These are phyloP conservation scores for Cheilosia variabilis DNA, from an alignment of 2,888 invertebrate genomes.

Conservation along the genomic window DNA sequence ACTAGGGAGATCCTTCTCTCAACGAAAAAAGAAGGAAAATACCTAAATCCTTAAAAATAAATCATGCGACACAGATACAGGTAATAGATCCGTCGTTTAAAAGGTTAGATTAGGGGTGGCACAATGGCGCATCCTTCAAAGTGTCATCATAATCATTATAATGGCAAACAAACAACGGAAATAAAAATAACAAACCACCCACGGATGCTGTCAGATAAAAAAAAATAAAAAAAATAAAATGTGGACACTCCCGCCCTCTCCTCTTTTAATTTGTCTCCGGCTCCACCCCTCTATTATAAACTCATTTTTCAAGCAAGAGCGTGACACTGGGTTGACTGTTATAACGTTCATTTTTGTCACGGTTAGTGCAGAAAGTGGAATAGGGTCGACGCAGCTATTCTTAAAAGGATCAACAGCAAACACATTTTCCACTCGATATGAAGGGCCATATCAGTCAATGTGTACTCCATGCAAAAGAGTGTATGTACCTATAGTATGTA, in stretches of 20 bases:
- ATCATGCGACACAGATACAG: slow-evolving; percentile 35
- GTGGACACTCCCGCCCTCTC: neutral
- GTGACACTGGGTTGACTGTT: slow-evolving; percentile 38
- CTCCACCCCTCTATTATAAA: slow-evolving; percentile 30
- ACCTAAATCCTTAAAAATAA: slow-evolving; percentile 69
- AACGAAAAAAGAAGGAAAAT: neutral
- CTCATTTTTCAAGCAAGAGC: slow-evolving; percentile 34
- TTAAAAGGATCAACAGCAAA: slow-evolving; percentile 65
- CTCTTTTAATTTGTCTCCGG: neutral
- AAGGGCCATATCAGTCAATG: slow-evolving; percentile 14
- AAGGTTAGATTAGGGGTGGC: slow-evolving; percentile 34
- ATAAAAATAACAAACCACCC: slow-evolving; percentile 31
- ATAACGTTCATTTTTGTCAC: slow-evolving; percentile 29
- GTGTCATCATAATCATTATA: slow-evolving; percentile 30
- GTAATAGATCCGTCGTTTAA: slow-evolving; percentile 28
- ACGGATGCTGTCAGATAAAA: slow-evolving; percentile 5
- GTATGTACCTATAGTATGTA: slow-evolving; percentile 21
- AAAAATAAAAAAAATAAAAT: slow-evolving; percentile 2
- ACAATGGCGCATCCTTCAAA: slow-evolving; percentile 13
- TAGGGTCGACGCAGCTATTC: slow-evolving; percentile 41
- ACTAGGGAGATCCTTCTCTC: neutral
- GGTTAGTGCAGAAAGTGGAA: neutral
- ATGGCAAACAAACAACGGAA: slow-evolving; percentile 22
- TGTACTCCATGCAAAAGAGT: slow-evolving; percentile 25
- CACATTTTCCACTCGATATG: slow-evolving; percentile 65